Percentiles rank a stretch among this genome's conserved stretches.
These are phyloP conservation scores for Epistrophe eligans DNA, from an alignment of 2,888 invertebrate genomes.

Conservation along the genomic window DNA sequence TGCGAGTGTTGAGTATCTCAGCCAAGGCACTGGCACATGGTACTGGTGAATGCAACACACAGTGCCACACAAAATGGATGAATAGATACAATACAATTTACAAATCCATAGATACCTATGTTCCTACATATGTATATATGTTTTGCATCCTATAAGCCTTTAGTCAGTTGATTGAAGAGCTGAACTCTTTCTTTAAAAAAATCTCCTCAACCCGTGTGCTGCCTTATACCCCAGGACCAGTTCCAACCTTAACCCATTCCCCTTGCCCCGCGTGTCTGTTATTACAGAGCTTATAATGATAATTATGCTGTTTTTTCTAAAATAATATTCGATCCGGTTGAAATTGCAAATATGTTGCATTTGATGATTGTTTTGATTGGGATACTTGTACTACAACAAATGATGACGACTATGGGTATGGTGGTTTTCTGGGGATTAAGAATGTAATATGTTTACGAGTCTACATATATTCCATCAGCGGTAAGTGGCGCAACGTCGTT, in stretches of 20 bases:
- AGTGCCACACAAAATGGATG: slow-evolving; percentile 43
- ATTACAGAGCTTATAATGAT: slow-evolving; percentile 48
- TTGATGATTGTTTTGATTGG: slow-evolving; percentile 60
- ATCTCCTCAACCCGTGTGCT: background rate
- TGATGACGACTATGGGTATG: slow-evolving; percentile 16
- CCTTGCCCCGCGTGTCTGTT: background rate
- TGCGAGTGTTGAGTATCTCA: slow-evolving; percentile 42
- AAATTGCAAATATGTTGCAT: slow-evolving; percentile 62
- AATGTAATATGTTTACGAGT: slow-evolving; percentile 15
- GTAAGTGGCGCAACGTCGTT: slow-evolving; percentile 17
- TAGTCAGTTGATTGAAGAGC: slow-evolving; percentile 50
- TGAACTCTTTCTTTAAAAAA: slow-evolving; percentile 32
- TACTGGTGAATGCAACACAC: slow-evolving; percentile 23
- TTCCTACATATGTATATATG: background rate
- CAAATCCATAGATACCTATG: slow-evolving; percentile 32
- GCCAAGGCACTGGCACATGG: slow-evolving; percentile 31
- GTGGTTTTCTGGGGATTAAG: slow-evolving; percentile 44
- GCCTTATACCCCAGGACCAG: background rate
- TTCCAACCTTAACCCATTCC: background rate
- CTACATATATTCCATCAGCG: slow-evolving; percentile 6
- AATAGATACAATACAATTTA: slow-evolving; percentile 45
- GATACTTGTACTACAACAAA: slow-evolving; percentile 16
- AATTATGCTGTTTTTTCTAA: slow-evolving; percentile 63
- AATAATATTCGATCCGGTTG: slow-evolving; percentile 68
- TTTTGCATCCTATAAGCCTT: slow-evolving; percentile 45